phyloP scores from a whole-genome alignment of 2,888 invertebrate genomes.

The Machimus atricapillus region DNA sequence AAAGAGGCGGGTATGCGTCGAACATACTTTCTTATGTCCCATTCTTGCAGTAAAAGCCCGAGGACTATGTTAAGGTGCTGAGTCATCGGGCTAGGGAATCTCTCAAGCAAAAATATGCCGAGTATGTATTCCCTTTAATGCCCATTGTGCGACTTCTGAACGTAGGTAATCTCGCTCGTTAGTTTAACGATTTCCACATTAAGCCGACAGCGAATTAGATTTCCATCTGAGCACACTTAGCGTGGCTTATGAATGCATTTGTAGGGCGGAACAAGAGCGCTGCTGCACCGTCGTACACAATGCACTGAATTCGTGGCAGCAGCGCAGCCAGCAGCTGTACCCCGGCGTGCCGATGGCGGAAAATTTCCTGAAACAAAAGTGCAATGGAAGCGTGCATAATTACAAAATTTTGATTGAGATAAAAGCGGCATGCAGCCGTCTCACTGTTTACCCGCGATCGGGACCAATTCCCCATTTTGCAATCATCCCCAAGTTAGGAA shows the following conservation, averaged over 20 bases:
- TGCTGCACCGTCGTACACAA: background rate
- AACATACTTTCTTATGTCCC: background rate
- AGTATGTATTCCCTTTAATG: background rate
- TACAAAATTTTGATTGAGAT: slow-evolving; percentile 39
- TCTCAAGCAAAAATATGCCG: background rate
- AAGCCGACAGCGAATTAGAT: slow-evolving; percentile 35
- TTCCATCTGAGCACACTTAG: slow-evolving; percentile 36
- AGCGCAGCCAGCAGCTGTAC: slow-evolving; percentile 11
- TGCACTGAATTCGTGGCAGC: background rate
- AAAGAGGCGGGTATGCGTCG: background rate
- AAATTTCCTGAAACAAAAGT: slow-evolving; percentile 25
- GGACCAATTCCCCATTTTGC: slow-evolving; percentile 9
- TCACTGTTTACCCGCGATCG: background rate
- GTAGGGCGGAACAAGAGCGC: slow-evolving; percentile 2
- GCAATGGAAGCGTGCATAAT: slow-evolving; percentile 38
- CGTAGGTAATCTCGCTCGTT: slow-evolving; percentile 30
- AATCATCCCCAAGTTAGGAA: slow-evolving; percentile 11
- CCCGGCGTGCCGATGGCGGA: background rate
- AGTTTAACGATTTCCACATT: slow-evolving; percentile 34
- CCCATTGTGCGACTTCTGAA: background rate
- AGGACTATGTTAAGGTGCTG: background rate
- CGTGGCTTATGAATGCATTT: slow-evolving; percentile 36
- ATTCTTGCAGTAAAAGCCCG: background rate
- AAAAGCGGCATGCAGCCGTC: background rate
- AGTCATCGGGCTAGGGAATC: background rate